Base-by-base conservation (phyloP, 2,113 vertebrate species). In the Tauraco erythrolophus region DNA sequence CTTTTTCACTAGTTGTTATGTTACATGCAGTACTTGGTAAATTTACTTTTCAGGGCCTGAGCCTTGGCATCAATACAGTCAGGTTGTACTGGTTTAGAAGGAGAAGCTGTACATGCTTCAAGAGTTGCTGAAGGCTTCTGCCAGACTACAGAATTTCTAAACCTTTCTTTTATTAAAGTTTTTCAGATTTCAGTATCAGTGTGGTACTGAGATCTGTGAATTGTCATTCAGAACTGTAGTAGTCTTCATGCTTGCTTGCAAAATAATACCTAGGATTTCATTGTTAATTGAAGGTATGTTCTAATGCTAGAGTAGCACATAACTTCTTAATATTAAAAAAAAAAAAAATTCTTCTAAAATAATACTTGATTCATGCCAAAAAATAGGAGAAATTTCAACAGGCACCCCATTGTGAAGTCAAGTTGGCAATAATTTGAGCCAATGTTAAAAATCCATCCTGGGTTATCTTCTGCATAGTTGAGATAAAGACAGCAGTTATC, bases 341-440 rank as follows among this genome's bases (percentile, higher is more conserved):
- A 39, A 39, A 62, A 53, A 58, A 46, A 41, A 19, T 27, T 22
- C 4, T 75, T 75, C 4, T 68, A 50, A 84, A 78, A 33, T 22
- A 89, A 18, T 87, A 58, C 3, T 54, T 2, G 0, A 37, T 76
- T 70, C 18, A 1, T 69, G 23, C 21, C 69, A 22, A 65, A 83
- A 80, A 53, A 62, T 9, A n/a, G 11, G 22, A 77, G 33, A 16
- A 18, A 30, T 69, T 80, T 60, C 77, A 84, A 39, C 2, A 0
- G 11, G 14, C 30, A 53, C 6, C 4, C 35, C 64, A 1, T 37
- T 0, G 14, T 43, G 41, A 43, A 43, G 0, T 87, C 45, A 74
- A 19, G 10, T 53, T 84, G 51, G 28, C 19, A 45, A 14, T 64
- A 60, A 80, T 71, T 64, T 86, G 71, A 86, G 24, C n/a, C 72